These are phyloP conservation scores for Zaprionus davidi DNA, from an alignment of 1,140 invertebrate genomes.

Conservation along the genomic window DNA sequence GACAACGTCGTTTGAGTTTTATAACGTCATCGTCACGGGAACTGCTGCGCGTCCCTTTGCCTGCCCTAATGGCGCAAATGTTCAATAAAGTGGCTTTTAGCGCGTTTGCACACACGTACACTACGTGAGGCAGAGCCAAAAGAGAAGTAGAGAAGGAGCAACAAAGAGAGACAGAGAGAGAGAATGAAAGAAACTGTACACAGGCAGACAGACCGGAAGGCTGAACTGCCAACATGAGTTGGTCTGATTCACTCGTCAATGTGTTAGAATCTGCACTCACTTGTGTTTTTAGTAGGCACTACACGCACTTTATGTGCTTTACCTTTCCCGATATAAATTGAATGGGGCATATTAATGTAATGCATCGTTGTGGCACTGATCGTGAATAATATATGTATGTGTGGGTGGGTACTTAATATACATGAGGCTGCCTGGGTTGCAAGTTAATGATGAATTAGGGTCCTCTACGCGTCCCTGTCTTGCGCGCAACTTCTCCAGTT, in stretches of 20 bases:
- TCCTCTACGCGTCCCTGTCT: no score
- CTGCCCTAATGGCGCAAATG: conserved; percentile 76
- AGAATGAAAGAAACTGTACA: conserved; percentile 1
- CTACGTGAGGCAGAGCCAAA: conserved; percentile 12
- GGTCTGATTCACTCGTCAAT: conserved; percentile 32
- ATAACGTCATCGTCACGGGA: conserved; percentile 59
- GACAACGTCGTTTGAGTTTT: conserved; percentile 75
- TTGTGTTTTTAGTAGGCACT: conserved; percentile 54
- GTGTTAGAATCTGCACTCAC: conserved; percentile 55
- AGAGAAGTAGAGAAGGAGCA: neutral
- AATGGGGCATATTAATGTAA: conserved; percentile 46
- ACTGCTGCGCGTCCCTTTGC: conserved; percentile 43
- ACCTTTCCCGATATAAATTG: conserved; percentile 50
- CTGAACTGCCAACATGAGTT: conserved; percentile 34
- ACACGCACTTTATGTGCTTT: conserved; percentile 57
- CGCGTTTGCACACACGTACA: conserved; percentile 40
- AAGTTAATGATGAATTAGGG: neutral
- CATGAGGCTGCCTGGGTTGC: neutral
- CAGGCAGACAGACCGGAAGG: conserved; percentile 33
- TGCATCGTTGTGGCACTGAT: conserved; percentile 18
- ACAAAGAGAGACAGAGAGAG: neutral
- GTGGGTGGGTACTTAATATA: conserved; percentile 13
- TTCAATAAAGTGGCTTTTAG: conserved; percentile 83
- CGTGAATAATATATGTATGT: conserved; percentile 17
- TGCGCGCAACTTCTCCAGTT: no score